These are phyloP conservation scores for Drosophila bipectinata DNA, from an alignment of 1,140 invertebrate genomes.

Conservation along the genomic window DNA sequence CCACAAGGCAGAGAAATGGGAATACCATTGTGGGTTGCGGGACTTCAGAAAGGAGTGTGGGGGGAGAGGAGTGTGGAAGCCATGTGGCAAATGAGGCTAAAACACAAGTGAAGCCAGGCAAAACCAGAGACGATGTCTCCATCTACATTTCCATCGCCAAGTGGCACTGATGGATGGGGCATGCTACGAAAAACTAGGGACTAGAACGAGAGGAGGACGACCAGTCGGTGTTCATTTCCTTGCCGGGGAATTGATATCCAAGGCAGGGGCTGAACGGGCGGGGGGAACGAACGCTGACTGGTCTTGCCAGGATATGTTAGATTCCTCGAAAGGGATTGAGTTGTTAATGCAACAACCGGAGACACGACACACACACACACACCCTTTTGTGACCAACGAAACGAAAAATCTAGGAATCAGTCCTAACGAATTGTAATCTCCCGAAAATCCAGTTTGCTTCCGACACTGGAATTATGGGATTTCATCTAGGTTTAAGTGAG, in stretches of 20 bases:
- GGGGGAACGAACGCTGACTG: no score
- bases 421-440: no score
- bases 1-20: constrained; percentile 44
- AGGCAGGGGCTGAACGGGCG: not conserved
- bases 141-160: constrained; percentile 14
- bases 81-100: constrained; percentile 73
- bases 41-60: not conserved
- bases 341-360: not conserved
- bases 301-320: not conserved
- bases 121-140: constrained; percentile 13
- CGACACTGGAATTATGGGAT: no score
- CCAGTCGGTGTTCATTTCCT: constrained; percentile 20
- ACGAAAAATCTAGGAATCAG: no score
- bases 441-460: no score
- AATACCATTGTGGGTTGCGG: constrained; percentile 24
- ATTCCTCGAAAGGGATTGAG: not conserved
- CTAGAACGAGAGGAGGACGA: not conserved
- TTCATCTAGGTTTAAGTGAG: no score
- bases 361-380: no score
- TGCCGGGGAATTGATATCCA: constrained; percentile 16
- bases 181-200: not conserved
- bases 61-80: constrained; percentile 30
- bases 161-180: constrained; percentile 62
- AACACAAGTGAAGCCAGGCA: constrained; percentile 60
- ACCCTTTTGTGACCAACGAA: no score